These are phyloP conservation scores for Mastigias papua DNA, from an alignment of 30 jellyfish, hydroid and myxozoan genomes.

Conservation along the genomic window DNA sequence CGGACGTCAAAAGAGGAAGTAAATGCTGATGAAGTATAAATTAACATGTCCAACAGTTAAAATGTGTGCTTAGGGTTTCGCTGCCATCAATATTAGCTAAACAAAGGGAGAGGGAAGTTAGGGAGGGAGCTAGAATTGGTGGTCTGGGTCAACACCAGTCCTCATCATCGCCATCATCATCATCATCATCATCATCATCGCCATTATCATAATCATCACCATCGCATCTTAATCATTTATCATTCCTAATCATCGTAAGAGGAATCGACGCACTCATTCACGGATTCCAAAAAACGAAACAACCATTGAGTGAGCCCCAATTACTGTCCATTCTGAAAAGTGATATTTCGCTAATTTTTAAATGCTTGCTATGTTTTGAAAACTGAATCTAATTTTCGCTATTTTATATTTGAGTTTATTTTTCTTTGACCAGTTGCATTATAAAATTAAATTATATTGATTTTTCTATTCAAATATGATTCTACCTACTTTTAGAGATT, in stretches of 20 bases:
- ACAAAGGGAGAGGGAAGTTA: too few relatives aligned
- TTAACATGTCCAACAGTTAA: too few relatives aligned
- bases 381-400: background rate
- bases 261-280: background rate
- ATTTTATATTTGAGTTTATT: background rate
- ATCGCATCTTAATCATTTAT: background rate
- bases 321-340: too few relatives aligned
- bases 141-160: too few relatives aligned
- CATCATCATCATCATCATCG: background rate
- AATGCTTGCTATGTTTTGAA: too few relatives aligned
- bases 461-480: conserved; percentile 10
- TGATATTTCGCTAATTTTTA: too few relatives aligned
- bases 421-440: background rate
- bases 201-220: background rate
- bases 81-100: too few relatives aligned
- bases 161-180: background rate
- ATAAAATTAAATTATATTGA: conserved; percentile 4
- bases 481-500: background rate
- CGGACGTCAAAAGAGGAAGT: conserved; percentile 55
- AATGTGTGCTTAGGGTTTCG: too few relatives aligned
- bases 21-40: background rate
- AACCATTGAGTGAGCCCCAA: too few relatives aligned
- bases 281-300: too few relatives aligned
- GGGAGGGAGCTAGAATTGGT: too few relatives aligned
- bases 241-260: background rate